Percentiles rank a stretch among this genome's conserved stretches.
Evolutionary conservation across 2,888 invertebrate species (phyloP).

Genomic region (Carcina quercana): DNA sequence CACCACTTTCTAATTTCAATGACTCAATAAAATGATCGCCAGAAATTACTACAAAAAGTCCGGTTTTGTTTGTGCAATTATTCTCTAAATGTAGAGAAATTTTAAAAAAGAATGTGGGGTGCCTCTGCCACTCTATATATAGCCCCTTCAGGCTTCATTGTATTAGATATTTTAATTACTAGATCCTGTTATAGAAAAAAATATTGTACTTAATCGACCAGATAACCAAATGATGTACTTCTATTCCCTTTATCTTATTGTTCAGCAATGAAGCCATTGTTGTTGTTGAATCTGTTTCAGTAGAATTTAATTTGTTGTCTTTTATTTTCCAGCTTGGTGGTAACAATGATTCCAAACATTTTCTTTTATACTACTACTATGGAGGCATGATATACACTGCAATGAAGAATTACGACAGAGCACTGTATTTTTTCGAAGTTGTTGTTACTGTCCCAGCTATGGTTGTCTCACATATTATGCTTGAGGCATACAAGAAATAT

Average conservation of each 20-base stretch:
- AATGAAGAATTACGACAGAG: conserved; percentile 93
- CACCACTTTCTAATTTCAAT: no score
- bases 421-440: conserved; percentile 96
- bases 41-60: no score
- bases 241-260: neutral
- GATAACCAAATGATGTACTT: no score
- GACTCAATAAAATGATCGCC: no score
- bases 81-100: no score
- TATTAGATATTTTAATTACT: no score
- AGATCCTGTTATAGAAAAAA: no score
- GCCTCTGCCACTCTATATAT: no score
- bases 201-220: no score
- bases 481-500: conserved; percentile 98
- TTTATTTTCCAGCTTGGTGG: conserved; percentile 75
- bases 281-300: conserved; percentile 1
- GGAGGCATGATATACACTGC: conserved; percentile 98
- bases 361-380: conserved; percentile 96
- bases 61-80: no score
- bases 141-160: no score
- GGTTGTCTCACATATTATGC: conserved; percentile 97
- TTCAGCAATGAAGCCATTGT: neutral
- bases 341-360: conserved; percentile 90
- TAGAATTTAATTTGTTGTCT: conserved; percentile 3
- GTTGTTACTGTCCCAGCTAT: conserved; percentile 95
- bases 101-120: no score